phyloP scores from a whole-genome alignment of 1,140 invertebrate genomes.

The Anoplolepis gracilipes region DNA sequence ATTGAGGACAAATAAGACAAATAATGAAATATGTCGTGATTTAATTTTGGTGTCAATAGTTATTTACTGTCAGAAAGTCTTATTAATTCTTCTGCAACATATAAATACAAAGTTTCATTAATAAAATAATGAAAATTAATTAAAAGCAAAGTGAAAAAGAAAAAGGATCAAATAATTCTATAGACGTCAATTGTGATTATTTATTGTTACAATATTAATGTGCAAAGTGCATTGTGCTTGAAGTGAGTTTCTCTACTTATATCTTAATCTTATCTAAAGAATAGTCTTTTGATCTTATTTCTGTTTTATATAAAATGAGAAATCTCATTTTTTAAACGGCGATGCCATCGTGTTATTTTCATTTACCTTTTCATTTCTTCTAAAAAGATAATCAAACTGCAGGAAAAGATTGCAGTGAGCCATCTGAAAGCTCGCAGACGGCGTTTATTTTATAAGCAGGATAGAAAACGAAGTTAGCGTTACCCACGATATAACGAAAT shows the following conservation, averaged over 20 bases:
- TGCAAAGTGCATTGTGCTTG: neutral
- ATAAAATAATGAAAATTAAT: slow-evolving; percentile 1
- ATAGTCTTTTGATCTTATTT: neutral
- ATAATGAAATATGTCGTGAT: slow-evolving; percentile 1
- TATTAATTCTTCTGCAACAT: neutral
- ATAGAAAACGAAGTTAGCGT: neutral
- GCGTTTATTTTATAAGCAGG: neutral
- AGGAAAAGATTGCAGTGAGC: neutral
- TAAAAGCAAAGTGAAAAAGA: neutral
- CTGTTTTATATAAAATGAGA: slow-evolving; percentile 17
- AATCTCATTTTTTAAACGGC: neutral
- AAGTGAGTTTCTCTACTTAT: neutral
- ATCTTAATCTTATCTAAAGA: neutral
- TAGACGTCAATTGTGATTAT: neutral
- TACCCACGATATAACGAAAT: neutral
- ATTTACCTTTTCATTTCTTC: neutral
- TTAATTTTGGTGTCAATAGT: neutral
- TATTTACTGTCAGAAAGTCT: no score
- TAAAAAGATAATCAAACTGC: neutral
- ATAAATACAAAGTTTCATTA: neutral
- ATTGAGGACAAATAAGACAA: slow-evolving; percentile 5
- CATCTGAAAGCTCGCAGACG: neutral
- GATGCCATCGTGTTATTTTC: neutral
- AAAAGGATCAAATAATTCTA: neutral
- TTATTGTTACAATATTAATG: neutral